A percentile compares a stretch with the other conserved stretches of the same genome.
Evolutionary conservation across 1,140 invertebrate species (phyloP).

Genomic region (Heliconius congener): DNA sequence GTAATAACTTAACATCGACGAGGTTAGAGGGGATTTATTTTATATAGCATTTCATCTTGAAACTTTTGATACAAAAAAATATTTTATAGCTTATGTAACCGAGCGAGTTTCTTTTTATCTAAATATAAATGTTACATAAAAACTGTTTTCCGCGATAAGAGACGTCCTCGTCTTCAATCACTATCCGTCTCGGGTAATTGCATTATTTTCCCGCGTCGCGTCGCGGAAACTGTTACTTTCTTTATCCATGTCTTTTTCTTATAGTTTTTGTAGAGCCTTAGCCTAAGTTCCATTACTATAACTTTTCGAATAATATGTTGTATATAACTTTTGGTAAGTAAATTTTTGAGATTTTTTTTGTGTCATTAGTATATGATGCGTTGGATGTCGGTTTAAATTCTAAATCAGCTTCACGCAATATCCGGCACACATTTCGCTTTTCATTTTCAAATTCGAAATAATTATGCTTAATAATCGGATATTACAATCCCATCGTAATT

Average conservation of each 20-base stretch:
- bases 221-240: constrained; percentile 19
- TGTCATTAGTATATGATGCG: too few species aligned
- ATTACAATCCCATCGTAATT: too few species aligned
- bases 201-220: constrained; percentile 19
- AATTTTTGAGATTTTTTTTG: neutral
- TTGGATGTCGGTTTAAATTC: too few species aligned
- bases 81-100: neutral
- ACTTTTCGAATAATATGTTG: neutral
- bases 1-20: neutral
- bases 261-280: constrained; percentile 13
- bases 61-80: constrained; percentile 14
- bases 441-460: too few species aligned
- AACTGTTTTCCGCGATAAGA: constrained; percentile 20
- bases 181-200: constrained; percentile 25
- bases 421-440: too few species aligned
- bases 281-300: neutral
- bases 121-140: constrained; percentile 20
- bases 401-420: too few species aligned
- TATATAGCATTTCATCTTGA: neutral
- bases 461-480: too few species aligned
- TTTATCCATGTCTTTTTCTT: constrained; percentile 25
- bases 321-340: neutral
- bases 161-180: constrained; percentile 24
- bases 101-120: constrained; percentile 17
- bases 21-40: neutral